A percentile compares a stretch with the other conserved stretches of the same genome.
Conservation (phyloP, 1,140 invertebrate species). For the Gonatopus flavifemur region DNA sequence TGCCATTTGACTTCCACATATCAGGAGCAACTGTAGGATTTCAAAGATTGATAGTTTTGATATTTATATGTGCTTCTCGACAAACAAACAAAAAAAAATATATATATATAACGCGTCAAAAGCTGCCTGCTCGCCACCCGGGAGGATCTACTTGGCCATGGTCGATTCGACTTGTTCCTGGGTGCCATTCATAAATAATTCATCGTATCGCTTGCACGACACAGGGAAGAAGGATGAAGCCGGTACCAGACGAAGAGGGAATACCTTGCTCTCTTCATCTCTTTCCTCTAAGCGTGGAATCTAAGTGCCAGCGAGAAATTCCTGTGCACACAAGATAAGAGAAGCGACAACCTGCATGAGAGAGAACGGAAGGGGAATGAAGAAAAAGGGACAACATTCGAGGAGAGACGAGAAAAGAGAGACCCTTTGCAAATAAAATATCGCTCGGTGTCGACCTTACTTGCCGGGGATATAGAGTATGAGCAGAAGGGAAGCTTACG, state of each 20-base stretch:
- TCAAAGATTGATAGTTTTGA: too few relatives aligned
- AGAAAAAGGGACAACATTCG: neutral
- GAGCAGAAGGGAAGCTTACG: neutral
- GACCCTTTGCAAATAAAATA: conserved; percentile 46
- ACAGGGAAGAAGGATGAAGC: neutral
- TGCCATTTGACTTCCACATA: too few relatives aligned
- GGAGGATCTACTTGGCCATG: conserved; percentile 19
- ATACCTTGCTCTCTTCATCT: neutral
- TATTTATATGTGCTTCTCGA: too few relatives aligned
- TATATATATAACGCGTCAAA: too few relatives aligned
- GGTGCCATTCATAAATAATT: conserved; percentile 41
- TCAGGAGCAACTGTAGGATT: too few relatives aligned
- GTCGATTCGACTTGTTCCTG: conserved; percentile 30
- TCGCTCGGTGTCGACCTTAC: conserved; percentile 28
- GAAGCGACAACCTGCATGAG: conserved; percentile 29
- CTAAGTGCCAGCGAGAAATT: conserved; percentile 25
- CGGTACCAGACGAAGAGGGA: neutral
- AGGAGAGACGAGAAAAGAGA: too few relatives aligned
- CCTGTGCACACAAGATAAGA: conserved; percentile 45
- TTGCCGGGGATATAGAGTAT: neutral
- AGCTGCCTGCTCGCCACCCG: too few relatives aligned
- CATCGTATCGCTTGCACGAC: conserved; percentile 22
- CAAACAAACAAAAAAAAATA: too few relatives aligned
- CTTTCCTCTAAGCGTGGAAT: conserved; percentile 12
- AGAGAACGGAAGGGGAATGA: too few relatives aligned